Evolutionary conservation across 2,888 invertebrate species (phyloP).

Genomic region (Muscina levida): DNA sequence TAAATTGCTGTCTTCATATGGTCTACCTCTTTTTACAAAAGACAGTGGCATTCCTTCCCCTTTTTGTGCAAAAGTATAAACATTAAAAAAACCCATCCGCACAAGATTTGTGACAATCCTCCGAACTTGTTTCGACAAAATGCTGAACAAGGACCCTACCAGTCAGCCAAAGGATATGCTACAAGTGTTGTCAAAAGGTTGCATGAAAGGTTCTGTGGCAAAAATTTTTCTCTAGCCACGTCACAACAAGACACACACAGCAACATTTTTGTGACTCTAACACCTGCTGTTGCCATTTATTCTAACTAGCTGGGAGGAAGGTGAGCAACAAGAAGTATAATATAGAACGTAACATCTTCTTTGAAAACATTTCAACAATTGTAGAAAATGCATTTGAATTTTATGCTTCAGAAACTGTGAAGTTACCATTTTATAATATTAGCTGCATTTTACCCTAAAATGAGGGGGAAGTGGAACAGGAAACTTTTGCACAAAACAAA

Average conservation of each 20-base stretch:
- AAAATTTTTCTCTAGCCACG: no score
- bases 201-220: conserved; percentile 52
- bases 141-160: conserved; percentile 21
- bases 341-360: background rate
- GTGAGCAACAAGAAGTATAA: no score
- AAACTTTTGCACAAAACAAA: conserved; percentile 9
- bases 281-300: conserved; percentile 70
- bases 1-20: no score
- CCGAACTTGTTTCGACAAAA: background rate
- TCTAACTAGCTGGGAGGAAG: no score
- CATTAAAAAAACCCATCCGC: conserved; percentile 34
- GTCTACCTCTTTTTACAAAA: no score
- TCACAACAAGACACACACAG: conserved; percentile 35
- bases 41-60: conserved; percentile 38
- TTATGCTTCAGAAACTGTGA: conserved; percentile 40
- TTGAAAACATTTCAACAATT: conserved; percentile 44
- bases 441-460: conserved; percentile 29
- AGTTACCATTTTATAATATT: conserved; percentile 42
- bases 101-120: conserved; percentile 34
- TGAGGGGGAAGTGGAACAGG: background rate
- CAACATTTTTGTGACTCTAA: conserved; percentile 72
- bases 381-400: conserved; percentile 59
- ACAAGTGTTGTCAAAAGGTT: conserved; percentile 58
- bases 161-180: conserved; percentile 42
- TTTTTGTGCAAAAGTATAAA: conserved; percentile 28